Base-by-base conservation (phyloP, 2,797 vertebrate genomes). In the Delichon dasypus region DNA sequence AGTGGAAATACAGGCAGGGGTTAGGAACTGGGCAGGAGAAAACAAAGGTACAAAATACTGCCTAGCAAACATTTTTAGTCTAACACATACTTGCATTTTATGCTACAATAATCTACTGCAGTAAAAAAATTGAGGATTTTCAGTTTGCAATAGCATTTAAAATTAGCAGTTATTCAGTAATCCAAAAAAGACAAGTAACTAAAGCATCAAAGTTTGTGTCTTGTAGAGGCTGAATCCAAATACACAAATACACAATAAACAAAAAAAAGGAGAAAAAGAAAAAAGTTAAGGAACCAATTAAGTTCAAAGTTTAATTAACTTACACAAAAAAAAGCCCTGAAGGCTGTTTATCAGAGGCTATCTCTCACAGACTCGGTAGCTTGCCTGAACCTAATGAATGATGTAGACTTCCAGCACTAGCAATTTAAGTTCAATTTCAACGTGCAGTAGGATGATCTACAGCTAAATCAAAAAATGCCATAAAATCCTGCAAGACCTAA, bases 371-470 rank as follows among this genome's bases (percentile, higher is more conserved):
- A 50, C 38, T 67, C 54, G 70, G 30, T 47, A 88, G 25, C 44
- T 67, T 54, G 54, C 22, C 78, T 54, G 57, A 91, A 76, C 29
- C 50, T 54, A 65, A 72, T 36, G 18, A 78, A 77, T 50, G n/a
- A 75, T 13, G 17, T 16, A 3, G 0, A 61, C 58, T n/a, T 86
- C 53, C 19, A 54, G 27, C 34, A 54, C 38, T 25, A 85, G 11
- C 25, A 65, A 61, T 10, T 74, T 38, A 18, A 78, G 29, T 36
- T 93, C 38, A 34, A 71, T 77, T 93, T 87, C 78, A 92, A 71
- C 26, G 50, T 11, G 38, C 11, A 70, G 22, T 4, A 40, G 30
- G 38, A 78, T 55, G 34, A 66, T n/a, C 23, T 61, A 26, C 70
- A 68, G 67, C 57, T 70, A 61, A 67, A 85, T 64, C 14, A 47